phyloP scores from a whole-genome alignment of 2,797 vertebrate species.

The Cyprinodon diabolis region DNA sequence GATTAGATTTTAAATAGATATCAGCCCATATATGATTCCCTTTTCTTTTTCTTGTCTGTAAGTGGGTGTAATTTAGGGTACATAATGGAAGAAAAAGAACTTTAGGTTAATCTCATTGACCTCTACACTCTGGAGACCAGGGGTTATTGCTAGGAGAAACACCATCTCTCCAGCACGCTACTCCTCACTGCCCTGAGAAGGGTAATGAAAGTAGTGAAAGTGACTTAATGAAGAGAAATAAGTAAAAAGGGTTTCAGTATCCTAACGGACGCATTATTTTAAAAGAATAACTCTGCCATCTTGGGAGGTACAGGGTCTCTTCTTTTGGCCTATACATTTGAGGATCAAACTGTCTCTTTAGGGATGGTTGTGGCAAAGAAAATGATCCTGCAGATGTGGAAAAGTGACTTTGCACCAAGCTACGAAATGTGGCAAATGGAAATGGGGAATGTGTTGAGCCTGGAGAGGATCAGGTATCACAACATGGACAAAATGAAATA shows the following conservation, averaged over 20 bases:
- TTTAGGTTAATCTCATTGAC: constrained; percentile 84
- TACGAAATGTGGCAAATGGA: no score
- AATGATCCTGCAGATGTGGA: no score
- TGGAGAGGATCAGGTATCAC: no score
- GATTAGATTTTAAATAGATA: constrained; percentile 81
- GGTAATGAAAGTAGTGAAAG: constrained; percentile 76
- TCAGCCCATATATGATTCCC: constrained; percentile 75
- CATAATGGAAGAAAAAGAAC: constrained; percentile 75
- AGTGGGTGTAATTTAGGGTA: constrained; percentile 78
- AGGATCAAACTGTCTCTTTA: no score
- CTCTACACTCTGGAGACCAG: constrained; percentile 68
- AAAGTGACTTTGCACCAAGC: no score
- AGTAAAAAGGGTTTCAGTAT: constrained; percentile 21
- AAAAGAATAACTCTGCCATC: neutral
- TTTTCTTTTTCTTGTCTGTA: constrained; percentile 66
- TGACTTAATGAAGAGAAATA: constrained; percentile 36
- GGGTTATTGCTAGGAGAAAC: constrained; percentile 69
- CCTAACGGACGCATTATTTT: neutral
- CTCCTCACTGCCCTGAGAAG: constrained; percentile 66
- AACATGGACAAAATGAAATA: no score
- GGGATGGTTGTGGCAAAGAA: no score
- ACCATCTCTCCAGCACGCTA: constrained; percentile 60
- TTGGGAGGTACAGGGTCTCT: no score
- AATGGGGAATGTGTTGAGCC: no score
- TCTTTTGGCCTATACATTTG: no score